Percentiles rank a stretch among this genome's conserved stretches.
Evolutionary conservation across 2,888 invertebrate species (phyloP).

Genomic region (Metopia argyrocephala): DNA sequence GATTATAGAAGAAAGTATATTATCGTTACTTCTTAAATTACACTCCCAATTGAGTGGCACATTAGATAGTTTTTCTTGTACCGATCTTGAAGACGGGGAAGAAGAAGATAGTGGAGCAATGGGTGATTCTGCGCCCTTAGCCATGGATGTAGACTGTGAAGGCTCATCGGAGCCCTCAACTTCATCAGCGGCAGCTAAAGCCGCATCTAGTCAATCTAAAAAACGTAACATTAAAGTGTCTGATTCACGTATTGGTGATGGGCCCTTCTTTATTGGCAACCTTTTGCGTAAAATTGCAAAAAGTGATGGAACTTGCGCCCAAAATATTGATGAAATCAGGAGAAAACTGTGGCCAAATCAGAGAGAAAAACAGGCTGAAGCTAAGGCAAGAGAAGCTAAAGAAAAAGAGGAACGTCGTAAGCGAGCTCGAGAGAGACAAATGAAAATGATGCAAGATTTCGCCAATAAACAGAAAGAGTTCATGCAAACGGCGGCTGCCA

Average conservation of each 20-base stretch:
- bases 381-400: conserved; percentile 81
- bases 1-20: conserved; percentile 90
- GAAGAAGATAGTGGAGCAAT: conserved; percentile 20
- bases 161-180: conserved; percentile 73
- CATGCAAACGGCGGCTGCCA: conserved; percentile 87
- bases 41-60: conserved; percentile 93
- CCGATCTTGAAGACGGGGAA: conserved; percentile 76
- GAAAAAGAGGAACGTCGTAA: conserved; percentile 91
- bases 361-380: conserved; percentile 88
- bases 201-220: conserved; percentile 69
- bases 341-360: conserved; percentile 89
- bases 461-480: conserved; percentile 94
- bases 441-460: conserved; percentile 95
- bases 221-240: conserved; percentile 71
- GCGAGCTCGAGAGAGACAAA: conserved; percentile 92
- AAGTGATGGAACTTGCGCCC: conserved; percentile 85
- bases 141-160: conserved; percentile 76
- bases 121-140: conserved; percentile 37
- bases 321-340: conserved; percentile 85
- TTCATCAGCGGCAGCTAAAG: conserved; percentile 57
- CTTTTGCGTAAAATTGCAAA: conserved; percentile 87
- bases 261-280: conserved; percentile 90
- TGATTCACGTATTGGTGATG: conserved; percentile 85
- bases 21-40: conserved; percentile 91
- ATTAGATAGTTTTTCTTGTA: conserved; percentile 88